Conservation (phyloP, 2,113 vertebrate genomes). For the Hypocryptadius cinnamomeus region DNA sequence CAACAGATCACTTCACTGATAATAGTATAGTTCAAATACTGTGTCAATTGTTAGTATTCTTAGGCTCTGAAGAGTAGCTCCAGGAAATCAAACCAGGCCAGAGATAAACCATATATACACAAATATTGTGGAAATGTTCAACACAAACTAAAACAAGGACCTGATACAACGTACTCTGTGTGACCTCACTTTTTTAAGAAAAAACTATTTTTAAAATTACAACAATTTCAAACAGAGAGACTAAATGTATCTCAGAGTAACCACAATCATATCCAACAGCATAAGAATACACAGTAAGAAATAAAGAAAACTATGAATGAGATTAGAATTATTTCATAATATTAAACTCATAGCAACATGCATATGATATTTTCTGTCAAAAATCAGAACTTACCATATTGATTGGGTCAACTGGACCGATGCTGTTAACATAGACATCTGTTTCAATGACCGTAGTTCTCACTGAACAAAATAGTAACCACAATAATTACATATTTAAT, state of each 20-base stretch:
- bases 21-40: background rate
- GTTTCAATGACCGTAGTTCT: constrained; percentile 94
- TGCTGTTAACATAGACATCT: constrained; percentile 95
- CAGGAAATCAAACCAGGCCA: background rate
- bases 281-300: background rate
- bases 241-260: background rate
- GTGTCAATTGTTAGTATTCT: background rate
- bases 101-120: background rate
- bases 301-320: background rate
- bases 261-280: background rate
- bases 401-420: constrained; percentile 94
- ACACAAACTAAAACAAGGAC: background rate
- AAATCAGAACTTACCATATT: constrained; percentile 87
- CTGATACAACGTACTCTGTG: background rate
- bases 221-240: background rate
- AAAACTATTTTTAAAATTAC: background rate
- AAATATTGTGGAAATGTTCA: background rate
- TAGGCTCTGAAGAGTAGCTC: background rate
- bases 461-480: constrained; percentile 77
- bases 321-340: background rate
- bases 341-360: background rate
- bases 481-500: constrained; percentile 24
- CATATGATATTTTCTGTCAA: background rate
- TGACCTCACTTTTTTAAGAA: background rate
- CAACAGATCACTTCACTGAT: background rate